These are phyloP conservation scores for Ophion costatus DNA, from an alignment of 2,888 invertebrate species.

Conservation along the genomic window DNA sequence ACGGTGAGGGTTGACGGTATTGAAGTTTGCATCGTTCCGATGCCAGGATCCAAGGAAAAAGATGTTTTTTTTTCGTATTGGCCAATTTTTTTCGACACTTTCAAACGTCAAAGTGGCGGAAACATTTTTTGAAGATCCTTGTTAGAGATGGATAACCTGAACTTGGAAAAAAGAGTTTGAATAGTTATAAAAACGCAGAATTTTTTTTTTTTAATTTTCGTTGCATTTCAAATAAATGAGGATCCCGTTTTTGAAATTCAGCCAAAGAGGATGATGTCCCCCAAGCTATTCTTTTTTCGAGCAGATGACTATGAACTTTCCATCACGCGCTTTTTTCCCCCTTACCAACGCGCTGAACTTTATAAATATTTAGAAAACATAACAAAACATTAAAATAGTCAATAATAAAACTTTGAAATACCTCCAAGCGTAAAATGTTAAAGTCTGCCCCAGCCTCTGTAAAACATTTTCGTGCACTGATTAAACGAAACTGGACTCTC, in stretches of 20 bases:
- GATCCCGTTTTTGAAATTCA: constrained; percentile 19
- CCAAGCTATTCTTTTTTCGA: not conserved
- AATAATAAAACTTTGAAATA: not conserved
- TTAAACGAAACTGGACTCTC: not conserved
- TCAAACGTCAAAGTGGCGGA: too few species aligned
- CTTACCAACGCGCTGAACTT: not conserved
- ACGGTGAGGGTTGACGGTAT: not conserved
- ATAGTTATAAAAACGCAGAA: too few species aligned
- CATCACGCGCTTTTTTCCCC: constrained; percentile 7
- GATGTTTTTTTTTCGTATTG: too few species aligned
- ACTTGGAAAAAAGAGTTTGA: too few species aligned
- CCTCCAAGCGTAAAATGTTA: not conserved
- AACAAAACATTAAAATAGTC: not conserved
- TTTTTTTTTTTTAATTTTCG: too few species aligned
- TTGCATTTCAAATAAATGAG: not conserved
- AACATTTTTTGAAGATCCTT: too few species aligned
- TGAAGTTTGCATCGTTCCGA: too few species aligned
- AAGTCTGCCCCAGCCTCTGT: not conserved
- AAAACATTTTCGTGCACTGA: not conserved
- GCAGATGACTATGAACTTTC: constrained; percentile 42
- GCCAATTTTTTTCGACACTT: too few species aligned
- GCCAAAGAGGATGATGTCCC: constrained; percentile 16
- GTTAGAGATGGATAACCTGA: too few species aligned
- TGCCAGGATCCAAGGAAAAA: too few species aligned
- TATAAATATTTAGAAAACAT: not conserved